Percentiles rank a stretch among this genome's conserved stretches.
Evolutionary conservation across 1,140 invertebrate species (phyloP).

Genomic region (Apis cerana): DNA sequence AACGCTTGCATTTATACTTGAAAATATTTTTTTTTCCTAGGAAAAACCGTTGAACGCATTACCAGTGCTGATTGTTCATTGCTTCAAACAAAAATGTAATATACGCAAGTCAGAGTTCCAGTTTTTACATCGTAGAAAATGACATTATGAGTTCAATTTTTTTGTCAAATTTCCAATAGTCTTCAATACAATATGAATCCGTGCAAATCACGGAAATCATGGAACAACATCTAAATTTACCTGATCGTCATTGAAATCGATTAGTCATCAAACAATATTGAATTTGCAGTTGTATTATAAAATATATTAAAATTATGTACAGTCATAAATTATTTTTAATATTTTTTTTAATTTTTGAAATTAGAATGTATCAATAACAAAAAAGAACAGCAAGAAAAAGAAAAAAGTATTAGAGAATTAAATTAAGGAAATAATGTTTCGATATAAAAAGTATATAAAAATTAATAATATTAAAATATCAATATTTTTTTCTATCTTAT

Average conservation of each 20-base stretch:
- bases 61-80: background rate
- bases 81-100: background rate
- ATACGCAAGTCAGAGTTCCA: constrained; percentile 39
- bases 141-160: constrained; percentile 1
- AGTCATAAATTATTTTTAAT: background rate
- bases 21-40: background rate
- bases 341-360: background rate
- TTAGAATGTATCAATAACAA: no score
- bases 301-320: background rate
- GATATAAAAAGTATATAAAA: no score
- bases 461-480: background rate
- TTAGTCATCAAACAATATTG: background rate
- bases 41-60: constrained; percentile 30
- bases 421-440: background rate
- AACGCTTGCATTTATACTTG: background rate
- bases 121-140: constrained; percentile 38
- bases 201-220: background rate
- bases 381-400: background rate
- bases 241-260: background rate
- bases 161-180: background rate
- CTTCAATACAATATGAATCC: background rate
- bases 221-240: background rate
- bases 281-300: background rate
- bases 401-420: background rate
- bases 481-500: background rate